Evolutionary conservation across 1,140 invertebrate genomes (phyloP).

Genomic region (Drosophila sucinea): DNA sequence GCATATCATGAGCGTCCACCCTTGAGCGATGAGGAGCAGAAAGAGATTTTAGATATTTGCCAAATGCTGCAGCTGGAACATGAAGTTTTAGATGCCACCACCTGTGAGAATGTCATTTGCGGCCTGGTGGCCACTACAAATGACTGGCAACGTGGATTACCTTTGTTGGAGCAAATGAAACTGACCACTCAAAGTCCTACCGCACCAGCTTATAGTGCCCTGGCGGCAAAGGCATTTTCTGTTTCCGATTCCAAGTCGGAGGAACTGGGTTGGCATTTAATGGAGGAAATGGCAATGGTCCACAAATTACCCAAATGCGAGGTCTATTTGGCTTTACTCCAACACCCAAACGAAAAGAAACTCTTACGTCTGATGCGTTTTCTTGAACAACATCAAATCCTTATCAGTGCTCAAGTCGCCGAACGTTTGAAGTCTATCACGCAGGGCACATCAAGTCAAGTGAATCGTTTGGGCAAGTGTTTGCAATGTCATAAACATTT

Average conservation of each 20-base stretch:
- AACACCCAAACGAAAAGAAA: slow-evolving; percentile 18
- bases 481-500: slow-evolving; percentile 85
- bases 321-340: slow-evolving; percentile 59
- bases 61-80: slow-evolving; percentile 84
- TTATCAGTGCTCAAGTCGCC: slow-evolving; percentile 56
- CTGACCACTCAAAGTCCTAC: slow-evolving; percentile 79
- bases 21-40: slow-evolving; percentile 84
- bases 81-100: slow-evolving; percentile 85
- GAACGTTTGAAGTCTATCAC: slow-evolving; percentile 31
- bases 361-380: slow-evolving; percentile 57
- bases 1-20: slow-evolving; percentile 65
- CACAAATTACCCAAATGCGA: slow-evolving; percentile 71
- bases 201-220: slow-evolving; percentile 53
- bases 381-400: slow-evolving; percentile 61
- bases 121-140: slow-evolving; percentile 86
- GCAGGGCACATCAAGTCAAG: slow-evolving; percentile 3
- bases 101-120: slow-evolving; percentile 85
- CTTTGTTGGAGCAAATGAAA: slow-evolving; percentile 86
- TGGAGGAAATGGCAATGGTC: slow-evolving; percentile 64
- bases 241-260: neutral
- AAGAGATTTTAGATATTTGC: slow-evolving; percentile 85
- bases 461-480: slow-evolving; percentile 85
- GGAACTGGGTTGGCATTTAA: slow-evolving; percentile 62
- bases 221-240: slow-evolving; percentile 65
- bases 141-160: slow-evolving; percentile 85